Base-by-base conservation (phyloP, 2,888 invertebrate genomes). In the Andrena bucephala region DNA sequence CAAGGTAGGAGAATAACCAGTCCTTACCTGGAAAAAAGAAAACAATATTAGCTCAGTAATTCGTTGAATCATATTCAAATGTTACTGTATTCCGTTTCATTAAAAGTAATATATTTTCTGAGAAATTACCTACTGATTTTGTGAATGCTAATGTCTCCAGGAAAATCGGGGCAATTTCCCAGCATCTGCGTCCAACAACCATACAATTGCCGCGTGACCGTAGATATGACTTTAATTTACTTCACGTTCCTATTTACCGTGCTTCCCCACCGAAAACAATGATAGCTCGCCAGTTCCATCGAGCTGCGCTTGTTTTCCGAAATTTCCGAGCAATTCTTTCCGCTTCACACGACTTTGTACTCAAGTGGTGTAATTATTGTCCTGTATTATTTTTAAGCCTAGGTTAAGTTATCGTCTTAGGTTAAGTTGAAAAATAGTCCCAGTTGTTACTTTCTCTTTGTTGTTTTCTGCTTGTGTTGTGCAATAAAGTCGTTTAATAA, bases 241-340 rank as follows among this genome's bases (percentile, higher is more conserved):
- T 36, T 10, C 36, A 20, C 10, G 24, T 57, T 65, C 29, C 52
- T 54, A 65, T 72, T 65, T 72, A 42, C 73, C 20, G 24, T 13
- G 20, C 65, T 65, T 50, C 6, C 57, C 24, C 33, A 10, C 20
- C 3, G 65, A 77, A 77, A 66, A 68, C 67, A 78, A 78, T 78
- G 67, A 52, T 42, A 74, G 74, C 62, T 68, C 60, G 10, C 52
- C 5, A 74, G 60, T 66, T 68, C 67, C 60, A 78, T 75, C 6
- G 48, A 68, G 62, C 52, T 68, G 31, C 50, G 33, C 48, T 36
- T 33, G 59, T 77, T 59, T 65, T 50, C 73, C 33, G n/a, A 24
- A 73, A 77, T 66, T 73, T 66, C 59, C 65, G 59, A 20, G 33
- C 50, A 20, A 33, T 33, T 65, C 42, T 60, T 20, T 24, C 20